phyloP scores from a whole-genome alignment of 2,797 vertebrate genomes.

The Neopelma chrysocephalum region DNA sequence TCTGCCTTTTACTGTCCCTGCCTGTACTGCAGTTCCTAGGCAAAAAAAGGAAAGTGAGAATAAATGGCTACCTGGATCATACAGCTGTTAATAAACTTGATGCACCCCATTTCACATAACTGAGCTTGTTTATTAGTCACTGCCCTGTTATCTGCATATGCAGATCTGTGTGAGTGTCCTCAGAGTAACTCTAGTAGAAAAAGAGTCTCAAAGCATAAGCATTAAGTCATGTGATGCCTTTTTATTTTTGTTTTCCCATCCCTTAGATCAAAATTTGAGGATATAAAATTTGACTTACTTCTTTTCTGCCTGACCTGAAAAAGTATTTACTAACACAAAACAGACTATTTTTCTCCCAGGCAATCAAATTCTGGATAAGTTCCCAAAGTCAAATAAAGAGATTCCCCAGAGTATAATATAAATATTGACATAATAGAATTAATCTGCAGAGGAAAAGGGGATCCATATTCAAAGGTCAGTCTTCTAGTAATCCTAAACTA shows the following conservation, averaged over 20 bases:
- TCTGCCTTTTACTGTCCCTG: neutral
- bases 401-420: neutral
- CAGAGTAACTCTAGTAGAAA: conserved; percentile 15
- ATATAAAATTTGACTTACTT: conserved; percentile 47
- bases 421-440: conserved; percentile 39
- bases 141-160: neutral
- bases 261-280: conserved; percentile 22
- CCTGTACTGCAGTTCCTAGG: neutral
- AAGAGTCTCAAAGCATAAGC: neutral
- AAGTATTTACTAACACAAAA: conserved; percentile 5
- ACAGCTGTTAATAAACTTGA: neutral
- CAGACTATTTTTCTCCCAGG: conserved; percentile 20
- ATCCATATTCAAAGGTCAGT: neutral
- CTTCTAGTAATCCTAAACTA: neutral
- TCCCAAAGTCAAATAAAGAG: conserved; percentile 5
- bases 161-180: neutral
- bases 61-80: neutral
- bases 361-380: neutral
- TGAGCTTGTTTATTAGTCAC: neutral
- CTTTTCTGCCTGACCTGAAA: conserved; percentile 39
- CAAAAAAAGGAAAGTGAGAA: neutral
- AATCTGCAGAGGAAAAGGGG: neutral
- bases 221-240: neutral
- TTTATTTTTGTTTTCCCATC: conserved; percentile 30
- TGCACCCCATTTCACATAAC: neutral